Conservation (phyloP, 2,888 invertebrate species). For the Plebejus argus region DNA sequence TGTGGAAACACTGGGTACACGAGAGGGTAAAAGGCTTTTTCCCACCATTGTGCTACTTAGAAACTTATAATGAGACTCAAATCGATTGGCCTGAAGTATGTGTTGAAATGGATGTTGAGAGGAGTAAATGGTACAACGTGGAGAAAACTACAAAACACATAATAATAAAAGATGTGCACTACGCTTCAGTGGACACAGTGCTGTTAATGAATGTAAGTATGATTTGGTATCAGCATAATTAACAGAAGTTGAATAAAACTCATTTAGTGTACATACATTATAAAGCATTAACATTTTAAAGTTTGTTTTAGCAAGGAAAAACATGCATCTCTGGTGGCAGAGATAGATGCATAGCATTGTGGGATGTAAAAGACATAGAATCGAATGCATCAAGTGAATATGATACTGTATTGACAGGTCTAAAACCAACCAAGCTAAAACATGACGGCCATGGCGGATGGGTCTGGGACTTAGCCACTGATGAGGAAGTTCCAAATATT, state of each 20-base stretch:
- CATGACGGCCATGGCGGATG: slow-evolving; percentile 82
- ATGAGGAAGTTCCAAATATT: slow-evolving; percentile 60
- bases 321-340: slow-evolving; percentile 81
- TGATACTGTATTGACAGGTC: slow-evolving; percentile 51
- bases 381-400: slow-evolving; percentile 53
- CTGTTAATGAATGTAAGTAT: slow-evolving; percentile 78
- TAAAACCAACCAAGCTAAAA: slow-evolving; percentile 59
- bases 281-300: slow-evolving; percentile 19
- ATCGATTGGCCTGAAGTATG: slow-evolving; percentile 81
- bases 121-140: slow-evolving; percentile 76
- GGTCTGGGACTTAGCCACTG: slow-evolving; percentile 82
- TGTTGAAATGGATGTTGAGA: slow-evolving; percentile 81
- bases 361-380: slow-evolving; percentile 67
- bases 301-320: slow-evolving; percentile 63
- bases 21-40: slow-evolving; percentile 65
- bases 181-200: slow-evolving; percentile 81
- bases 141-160: slow-evolving; percentile 70
- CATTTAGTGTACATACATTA: background rate
- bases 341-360: slow-evolving; percentile 79
- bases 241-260: background rate
- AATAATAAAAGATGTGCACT: slow-evolving; percentile 76
- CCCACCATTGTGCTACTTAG: slow-evolving; percentile 64
- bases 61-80: slow-evolving; percentile 62
- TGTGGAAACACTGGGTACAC: slow-evolving; percentile 80
- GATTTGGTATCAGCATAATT: background rate